Percentiles rank a stretch among this genome's conserved stretches.
phyloP scores from a whole-genome alignment of 2,113 vertebrate species.

The Nothobranchius kuhntae region DNA sequence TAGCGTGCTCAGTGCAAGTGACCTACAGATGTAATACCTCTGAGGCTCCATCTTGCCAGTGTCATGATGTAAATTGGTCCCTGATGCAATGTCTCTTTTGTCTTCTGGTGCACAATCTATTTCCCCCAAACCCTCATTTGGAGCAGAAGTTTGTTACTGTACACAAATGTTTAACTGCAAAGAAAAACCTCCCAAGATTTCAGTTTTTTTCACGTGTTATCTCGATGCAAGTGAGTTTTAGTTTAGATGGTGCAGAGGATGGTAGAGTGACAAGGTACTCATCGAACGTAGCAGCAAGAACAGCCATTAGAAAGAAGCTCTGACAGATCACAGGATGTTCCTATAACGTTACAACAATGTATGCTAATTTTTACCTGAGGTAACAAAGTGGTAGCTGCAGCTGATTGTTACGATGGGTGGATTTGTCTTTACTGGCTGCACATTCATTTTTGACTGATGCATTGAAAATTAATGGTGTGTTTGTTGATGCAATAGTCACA shows the following conservation, averaged over 20 bases:
- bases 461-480: slow-evolving; percentile 13
- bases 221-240: slow-evolving; percentile 3
- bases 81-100: slow-evolving; percentile 54
- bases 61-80: slow-evolving; percentile 70
- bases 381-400: not conserved
- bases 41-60: slow-evolving; percentile 57
- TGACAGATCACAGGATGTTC: slow-evolving; percentile 46
- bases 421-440: slow-evolving; percentile 4
- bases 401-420: slow-evolving; percentile 9
- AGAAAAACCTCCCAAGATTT: no score
- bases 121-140: slow-evolving; percentile 51
- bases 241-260: slow-evolving; percentile 8
- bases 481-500: slow-evolving; percentile 29
- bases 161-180: no score
- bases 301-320: slow-evolving; percentile 44
- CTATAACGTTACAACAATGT: slow-evolving; percentile 27
- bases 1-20: slow-evolving; percentile 47
- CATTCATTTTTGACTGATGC: slow-evolving; percentile 8
- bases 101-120: slow-evolving; percentile 22
- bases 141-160: slow-evolving; percentile 16
- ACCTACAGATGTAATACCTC: slow-evolving; percentile 69
- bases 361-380: slow-evolving; percentile 26
- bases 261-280: slow-evolving; percentile 29
- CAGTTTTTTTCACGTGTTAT: slow-evolving; percentile 7
- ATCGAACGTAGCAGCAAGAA: slow-evolving; percentile 30